These are phyloP conservation scores for Lutjanus campechanus DNA, from an alignment of 2,797 vertebrate species.

Conservation along the genomic window DNA sequence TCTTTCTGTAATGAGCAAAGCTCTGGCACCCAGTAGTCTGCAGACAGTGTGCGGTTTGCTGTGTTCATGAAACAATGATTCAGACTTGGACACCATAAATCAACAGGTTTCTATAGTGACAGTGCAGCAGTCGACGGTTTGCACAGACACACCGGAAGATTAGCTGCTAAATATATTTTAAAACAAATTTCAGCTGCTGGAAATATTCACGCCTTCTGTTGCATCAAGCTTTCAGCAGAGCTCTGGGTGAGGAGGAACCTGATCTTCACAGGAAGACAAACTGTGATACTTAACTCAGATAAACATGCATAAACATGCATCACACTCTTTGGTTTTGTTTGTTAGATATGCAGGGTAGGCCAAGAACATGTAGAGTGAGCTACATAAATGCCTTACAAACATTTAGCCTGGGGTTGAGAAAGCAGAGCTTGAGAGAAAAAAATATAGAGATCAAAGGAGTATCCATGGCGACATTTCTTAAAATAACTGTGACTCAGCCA, in stretches of 20 bases:
- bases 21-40: constrained; percentile 44
- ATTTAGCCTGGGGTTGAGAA: background rate
- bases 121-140: background rate
- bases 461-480: constrained; percentile 67
- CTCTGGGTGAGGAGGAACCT: constrained; percentile 9
- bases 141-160: background rate
- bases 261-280: constrained; percentile 3
- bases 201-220: background rate
- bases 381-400: background rate
- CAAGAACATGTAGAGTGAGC: background rate
- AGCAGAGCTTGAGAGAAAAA: constrained; percentile 11
- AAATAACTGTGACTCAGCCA: constrained; percentile 60
- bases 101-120: constrained; percentile 71
- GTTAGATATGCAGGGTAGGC: background rate
- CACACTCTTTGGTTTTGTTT: background rate
- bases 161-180: constrained; percentile 17
- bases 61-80: constrained; percentile 28
- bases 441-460: constrained; percentile 3
- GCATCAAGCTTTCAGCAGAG: background rate
- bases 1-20: constrained; percentile 9
- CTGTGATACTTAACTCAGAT: background rate
- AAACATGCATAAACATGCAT: background rate
- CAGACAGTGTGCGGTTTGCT: constrained; percentile 31
- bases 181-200: background rate
- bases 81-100: constrained; percentile 15